Base-by-base conservation (phyloP, 2,888 invertebrate species). In the Selenia dentaria region DNA sequence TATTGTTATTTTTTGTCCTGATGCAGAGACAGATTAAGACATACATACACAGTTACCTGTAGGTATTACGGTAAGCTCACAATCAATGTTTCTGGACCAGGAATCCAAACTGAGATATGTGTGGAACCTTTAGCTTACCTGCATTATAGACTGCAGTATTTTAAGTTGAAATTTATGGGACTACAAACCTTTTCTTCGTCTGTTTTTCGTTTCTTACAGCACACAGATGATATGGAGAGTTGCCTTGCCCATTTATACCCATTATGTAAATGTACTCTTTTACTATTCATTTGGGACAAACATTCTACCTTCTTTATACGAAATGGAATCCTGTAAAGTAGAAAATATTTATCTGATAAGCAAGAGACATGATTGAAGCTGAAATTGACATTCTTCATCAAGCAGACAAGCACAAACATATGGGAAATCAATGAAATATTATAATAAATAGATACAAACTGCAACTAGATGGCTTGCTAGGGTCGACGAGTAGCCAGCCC, bases 201-300 rank as follows among this genome's bases (percentile, higher is more conserved):
- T 18, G 92, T 89, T 87, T 92, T 93, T 56, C 94, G 83, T 60
- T 94, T 92, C 67, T 94, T 94, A 25, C 70, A 87, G 47, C 72
- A 75, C 2, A 77, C 51, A 54, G 76, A 57, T 64, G 91, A 69
- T 43, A 80, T 46, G 4, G 86, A 79, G 3, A 86, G 52, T 13
- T 67, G 65, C 57, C 83, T 74, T 8, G 62, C 49, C 51, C 54
- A 66, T 36, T 58, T 58, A n/a, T 65, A 45, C 24, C 51, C 51
- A 10, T 54, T 44, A 8, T 57, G 33, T 31, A 52, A 37, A 27
- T 38, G 45, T 31, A 49, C 6, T 11, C 12, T 64, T 44, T 67
- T 74, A 3, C 51, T 48, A 2, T 56, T 54, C 37, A 64, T 35
- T 59, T 74, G 62, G 1, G 18, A 58, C 22, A 70, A 11, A 49